phyloP scores from a whole-genome alignment of 2,113 vertebrate species.

The Numenius arquata region DNA sequence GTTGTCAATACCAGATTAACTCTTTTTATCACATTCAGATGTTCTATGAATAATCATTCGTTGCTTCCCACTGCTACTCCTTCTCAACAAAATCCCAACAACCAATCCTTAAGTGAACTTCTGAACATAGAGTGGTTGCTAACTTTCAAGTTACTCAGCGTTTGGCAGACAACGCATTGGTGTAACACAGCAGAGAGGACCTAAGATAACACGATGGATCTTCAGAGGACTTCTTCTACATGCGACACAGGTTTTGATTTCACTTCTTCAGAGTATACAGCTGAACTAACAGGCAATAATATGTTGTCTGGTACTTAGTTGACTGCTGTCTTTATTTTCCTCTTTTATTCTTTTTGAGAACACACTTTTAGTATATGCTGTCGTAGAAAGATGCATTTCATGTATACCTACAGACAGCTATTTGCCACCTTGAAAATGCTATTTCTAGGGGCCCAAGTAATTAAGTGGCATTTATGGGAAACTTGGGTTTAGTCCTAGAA shows the following conservation, averaged over 20 bases:
- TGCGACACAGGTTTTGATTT: neutral
- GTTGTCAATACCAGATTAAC: neutral
- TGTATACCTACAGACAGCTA: neutral
- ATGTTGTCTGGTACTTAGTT: neutral
- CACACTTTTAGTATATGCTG: neutral
- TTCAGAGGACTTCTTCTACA: neutral
- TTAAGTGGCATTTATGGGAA: neutral
- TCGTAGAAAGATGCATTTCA: neutral
- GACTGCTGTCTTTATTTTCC: neutral
- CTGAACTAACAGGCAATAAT: neutral
- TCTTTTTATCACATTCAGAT: neutral
- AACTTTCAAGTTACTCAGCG: neutral
- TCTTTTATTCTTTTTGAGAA: neutral
- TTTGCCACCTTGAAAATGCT: neutral
- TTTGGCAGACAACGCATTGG: neutral
- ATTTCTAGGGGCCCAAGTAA: neutral
- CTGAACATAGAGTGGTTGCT: neutral
- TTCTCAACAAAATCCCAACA: neutral
- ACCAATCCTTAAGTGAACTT: constrained; percentile 13
- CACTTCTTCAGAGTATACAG: neutral
- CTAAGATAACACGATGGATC: neutral
- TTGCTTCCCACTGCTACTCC: neutral
- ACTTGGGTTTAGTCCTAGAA: neutral
- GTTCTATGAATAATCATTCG: neutral
- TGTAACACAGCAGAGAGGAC: neutral